phyloP scores from a whole-genome alignment of 1,140 invertebrate genomes.

The Heterodera carotae region DNA sequence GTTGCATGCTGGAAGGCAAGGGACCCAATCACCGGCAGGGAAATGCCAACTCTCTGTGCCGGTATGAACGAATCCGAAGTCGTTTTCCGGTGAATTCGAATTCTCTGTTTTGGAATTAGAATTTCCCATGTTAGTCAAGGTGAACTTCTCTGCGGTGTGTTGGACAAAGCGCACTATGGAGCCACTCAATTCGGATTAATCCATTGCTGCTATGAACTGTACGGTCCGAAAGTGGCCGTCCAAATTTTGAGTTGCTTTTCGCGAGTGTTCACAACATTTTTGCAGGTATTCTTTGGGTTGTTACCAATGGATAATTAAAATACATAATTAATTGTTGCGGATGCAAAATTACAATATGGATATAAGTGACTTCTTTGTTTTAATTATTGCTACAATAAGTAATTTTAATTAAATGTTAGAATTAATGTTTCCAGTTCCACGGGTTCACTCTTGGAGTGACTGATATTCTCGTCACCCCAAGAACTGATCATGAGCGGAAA shows the following conservation, averaged over 20 bases:
- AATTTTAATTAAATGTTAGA: neutral
- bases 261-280: constrained; percentile 84
- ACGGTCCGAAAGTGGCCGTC: constrained; percentile 82
- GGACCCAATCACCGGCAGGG: constrained; percentile 33
- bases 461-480: constrained; percentile 81
- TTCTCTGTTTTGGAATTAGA: constrained; percentile 1
- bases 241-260: constrained; percentile 83
- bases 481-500: constrained; percentile 75
- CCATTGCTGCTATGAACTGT: constrained; percentile 72
- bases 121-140: constrained; percentile 70
- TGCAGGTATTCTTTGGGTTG: constrained; percentile 73
- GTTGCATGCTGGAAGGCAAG: constrained; percentile 69
- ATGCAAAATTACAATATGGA: neutral
- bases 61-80: constrained; percentile 88
- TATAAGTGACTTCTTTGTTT: constrained; percentile 1
- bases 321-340: too few species aligned
- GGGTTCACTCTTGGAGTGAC: constrained; percentile 92
- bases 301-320: too few species aligned
- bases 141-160: constrained; percentile 85
- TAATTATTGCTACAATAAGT: too few species aligned
- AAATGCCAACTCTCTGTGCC: constrained; percentile 60
- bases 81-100: constrained; percentile 71
- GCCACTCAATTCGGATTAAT: constrained; percentile 84
- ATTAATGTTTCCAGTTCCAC: constrained; percentile 66
- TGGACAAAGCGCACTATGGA: constrained; percentile 96